These are phyloP conservation scores for Operophtera brumata DNA, from an alignment of 2,888 invertebrate species.

Conservation along the genomic window DNA sequence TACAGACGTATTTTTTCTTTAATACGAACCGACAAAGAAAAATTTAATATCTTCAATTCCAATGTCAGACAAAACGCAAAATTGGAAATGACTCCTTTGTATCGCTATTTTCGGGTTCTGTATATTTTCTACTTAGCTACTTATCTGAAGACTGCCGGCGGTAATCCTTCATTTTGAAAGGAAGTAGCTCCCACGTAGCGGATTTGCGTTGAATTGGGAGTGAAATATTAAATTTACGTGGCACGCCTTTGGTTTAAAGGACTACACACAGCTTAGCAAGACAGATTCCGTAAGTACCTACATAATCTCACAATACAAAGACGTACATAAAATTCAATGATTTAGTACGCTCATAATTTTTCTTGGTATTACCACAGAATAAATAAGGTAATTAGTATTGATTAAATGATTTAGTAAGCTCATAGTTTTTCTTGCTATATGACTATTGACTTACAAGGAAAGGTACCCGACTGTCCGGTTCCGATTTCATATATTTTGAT, in stretches of 20 bases:
- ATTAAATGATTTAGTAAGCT: too few relatives aligned
- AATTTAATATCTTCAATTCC: background rate
- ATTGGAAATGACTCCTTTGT: slow-evolving; percentile 18
- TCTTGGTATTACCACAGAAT: too few relatives aligned
- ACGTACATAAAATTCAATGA: too few relatives aligned
- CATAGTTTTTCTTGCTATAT: too few relatives aligned
- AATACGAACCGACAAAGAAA: background rate
- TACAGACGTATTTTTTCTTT: background rate
- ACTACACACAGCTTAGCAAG: background rate
- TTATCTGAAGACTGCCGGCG: slow-evolving; percentile 27
- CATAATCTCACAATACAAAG: too few relatives aligned
- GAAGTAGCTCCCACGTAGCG: slow-evolving; percentile 30
- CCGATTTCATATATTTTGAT: too few relatives aligned
- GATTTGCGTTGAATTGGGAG: slow-evolving; percentile 48
- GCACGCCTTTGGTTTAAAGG: slow-evolving; percentile 27
- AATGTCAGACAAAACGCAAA: slow-evolving; percentile 3
- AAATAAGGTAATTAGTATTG: too few relatives aligned
- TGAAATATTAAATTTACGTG: slow-evolving; percentile 54
- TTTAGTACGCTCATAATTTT: too few relatives aligned
- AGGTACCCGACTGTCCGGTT: too few relatives aligned
- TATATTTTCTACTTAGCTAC: slow-evolving; percentile 22
- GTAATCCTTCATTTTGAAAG: slow-evolving; percentile 41
- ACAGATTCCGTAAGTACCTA: background rate
- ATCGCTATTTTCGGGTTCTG: slow-evolving; percentile 3
- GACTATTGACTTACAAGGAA: too few relatives aligned